Percentiles rank a stretch among this genome's conserved stretches.
Evolutionary conservation across 2,888 invertebrate species (phyloP).

Genomic region (Cylloceria caligata): DNA sequence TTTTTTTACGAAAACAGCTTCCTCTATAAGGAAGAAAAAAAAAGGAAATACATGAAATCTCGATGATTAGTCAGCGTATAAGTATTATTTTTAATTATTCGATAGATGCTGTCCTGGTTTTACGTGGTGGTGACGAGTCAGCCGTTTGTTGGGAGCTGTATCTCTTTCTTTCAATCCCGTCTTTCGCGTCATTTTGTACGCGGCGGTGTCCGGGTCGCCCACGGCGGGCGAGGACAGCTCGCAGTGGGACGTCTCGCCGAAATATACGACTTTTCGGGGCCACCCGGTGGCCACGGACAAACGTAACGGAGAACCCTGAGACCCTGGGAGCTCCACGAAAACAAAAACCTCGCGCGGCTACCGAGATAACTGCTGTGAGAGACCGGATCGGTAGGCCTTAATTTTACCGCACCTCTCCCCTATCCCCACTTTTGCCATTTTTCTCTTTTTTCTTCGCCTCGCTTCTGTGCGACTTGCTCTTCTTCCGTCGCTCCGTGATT

Average conservation of each 20-base stretch:
- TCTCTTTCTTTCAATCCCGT: conserved; percentile 55
- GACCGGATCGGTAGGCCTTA: conserved; percentile 65
- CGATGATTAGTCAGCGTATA: not conserved
- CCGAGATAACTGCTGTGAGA: conserved; percentile 34
- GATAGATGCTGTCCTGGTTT: conserved; percentile 19
- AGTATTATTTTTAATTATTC: conserved; percentile 31
- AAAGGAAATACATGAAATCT: not conserved
- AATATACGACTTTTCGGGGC: conserved; percentile 80
- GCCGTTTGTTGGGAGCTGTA: conserved; percentile 35
- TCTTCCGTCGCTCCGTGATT: conserved; percentile 26
- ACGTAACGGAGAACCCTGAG: conserved; percentile 66
- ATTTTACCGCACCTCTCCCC: conserved; percentile 62
- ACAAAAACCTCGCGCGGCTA: conserved; percentile 55
- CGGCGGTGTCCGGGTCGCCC: conserved; percentile 77
- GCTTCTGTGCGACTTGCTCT: not conserved
- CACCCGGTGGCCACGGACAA: conserved; percentile 76
- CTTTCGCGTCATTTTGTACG: conserved; percentile 69
- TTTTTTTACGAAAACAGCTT: too few species aligned
- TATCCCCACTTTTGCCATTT: conserved; percentile 42
- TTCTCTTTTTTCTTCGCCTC: conserved; percentile 16
- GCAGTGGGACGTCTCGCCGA: conserved; percentile 79
- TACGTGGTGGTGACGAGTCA: conserved; percentile 38
- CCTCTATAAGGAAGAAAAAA: too few species aligned
- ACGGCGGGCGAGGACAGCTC: conserved; percentile 79
- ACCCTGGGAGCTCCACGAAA: conserved; percentile 58